Base-by-base conservation (phyloP, 2,113 vertebrate genomes). In the Ceratotherium simum region DNA sequence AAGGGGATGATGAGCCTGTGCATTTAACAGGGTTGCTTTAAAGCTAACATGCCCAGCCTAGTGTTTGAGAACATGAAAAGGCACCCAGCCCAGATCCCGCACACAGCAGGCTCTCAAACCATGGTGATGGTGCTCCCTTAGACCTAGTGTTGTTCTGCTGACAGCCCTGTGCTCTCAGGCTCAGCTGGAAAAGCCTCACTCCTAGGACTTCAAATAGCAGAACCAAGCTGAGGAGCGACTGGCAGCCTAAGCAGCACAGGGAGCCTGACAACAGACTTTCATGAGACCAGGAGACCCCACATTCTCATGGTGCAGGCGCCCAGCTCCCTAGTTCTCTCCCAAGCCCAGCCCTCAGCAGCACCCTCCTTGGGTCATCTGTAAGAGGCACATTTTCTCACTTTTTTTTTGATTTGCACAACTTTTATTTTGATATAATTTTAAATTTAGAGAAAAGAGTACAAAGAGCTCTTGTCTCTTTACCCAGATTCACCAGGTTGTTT, bases 391-490 rank as follows among this genome's bases (percentile, higher is more conserved):
- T 54, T 90, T 96, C 90, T 97, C 7, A 31, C 31, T 39, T 2
- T 36, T 92, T 60, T 58, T 51, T 20, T 33, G 25, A 76, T 80
- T 42, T 31, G 33, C 39, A 31, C 56, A 75, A 75, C 58, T 92
- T 72, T 95, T 33, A 65, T 95, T 95, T 91, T 80, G 39, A 39
- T 48, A 72, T 60, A 46, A 86, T 73, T 96, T 95, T 90, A 92
- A 96, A 65, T n/a, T 69, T 78, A 93, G n/a, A 92, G 67, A 56
- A 86, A 95, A 84, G 18, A 70, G 23, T 80, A 64, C 25, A 90
- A 85, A 86, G 56, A 76, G 65, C 23, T 83, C 16, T 73, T 87
- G 20, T 65, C 8, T 36, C 12, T 54, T 88, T 92, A 65, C 12
- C 8, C 12, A 86, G 62, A 39, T 91, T 91, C 36, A 75, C 48